Evolutionary conservation across 2,888 invertebrate species (phyloP).

Genomic region (Sepioteuthis lessoniana): DNA sequence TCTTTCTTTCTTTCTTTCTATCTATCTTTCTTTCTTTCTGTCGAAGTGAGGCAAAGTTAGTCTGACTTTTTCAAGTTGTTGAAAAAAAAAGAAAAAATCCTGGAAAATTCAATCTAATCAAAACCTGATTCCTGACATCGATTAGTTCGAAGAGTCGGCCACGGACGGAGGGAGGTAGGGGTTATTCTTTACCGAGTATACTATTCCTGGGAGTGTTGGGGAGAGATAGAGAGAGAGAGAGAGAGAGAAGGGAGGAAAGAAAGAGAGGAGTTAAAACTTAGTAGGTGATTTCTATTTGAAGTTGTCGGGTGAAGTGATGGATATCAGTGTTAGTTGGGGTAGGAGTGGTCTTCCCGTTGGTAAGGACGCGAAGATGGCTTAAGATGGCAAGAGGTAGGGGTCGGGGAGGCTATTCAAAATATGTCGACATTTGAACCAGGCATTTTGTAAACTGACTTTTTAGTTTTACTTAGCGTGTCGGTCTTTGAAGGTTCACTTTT

Average conservation of each 20-base stretch:
- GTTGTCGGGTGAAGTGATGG: neutral
- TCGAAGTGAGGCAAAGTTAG: neutral
- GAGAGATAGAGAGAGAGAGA: neutral
- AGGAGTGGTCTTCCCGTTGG: too few relatives aligned
- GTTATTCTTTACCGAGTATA: neutral
- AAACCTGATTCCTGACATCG: conserved; percentile 16
- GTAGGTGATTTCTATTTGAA: neutral
- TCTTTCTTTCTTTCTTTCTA: neutral
- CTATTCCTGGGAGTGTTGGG: neutral
- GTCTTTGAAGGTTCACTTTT: neutral
- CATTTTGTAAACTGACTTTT: neutral
- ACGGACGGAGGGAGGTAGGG: neutral
- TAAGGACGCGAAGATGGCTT: neutral
- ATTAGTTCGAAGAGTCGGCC: neutral
- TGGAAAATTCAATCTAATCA: neutral
- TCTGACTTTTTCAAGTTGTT: neutral
- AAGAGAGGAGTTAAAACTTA: neutral
- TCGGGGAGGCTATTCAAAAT: neutral
- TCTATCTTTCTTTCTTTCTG: neutral
- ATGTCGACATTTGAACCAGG: neutral
- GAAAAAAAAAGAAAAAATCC: neutral
- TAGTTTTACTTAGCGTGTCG: neutral
- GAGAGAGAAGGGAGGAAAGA: neutral
- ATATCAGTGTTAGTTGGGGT: too few relatives aligned
- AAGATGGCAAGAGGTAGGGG: neutral